phyloP scores from a whole-genome alignment of 2,888 invertebrate genomes.

The Neelides folsomi region DNA sequence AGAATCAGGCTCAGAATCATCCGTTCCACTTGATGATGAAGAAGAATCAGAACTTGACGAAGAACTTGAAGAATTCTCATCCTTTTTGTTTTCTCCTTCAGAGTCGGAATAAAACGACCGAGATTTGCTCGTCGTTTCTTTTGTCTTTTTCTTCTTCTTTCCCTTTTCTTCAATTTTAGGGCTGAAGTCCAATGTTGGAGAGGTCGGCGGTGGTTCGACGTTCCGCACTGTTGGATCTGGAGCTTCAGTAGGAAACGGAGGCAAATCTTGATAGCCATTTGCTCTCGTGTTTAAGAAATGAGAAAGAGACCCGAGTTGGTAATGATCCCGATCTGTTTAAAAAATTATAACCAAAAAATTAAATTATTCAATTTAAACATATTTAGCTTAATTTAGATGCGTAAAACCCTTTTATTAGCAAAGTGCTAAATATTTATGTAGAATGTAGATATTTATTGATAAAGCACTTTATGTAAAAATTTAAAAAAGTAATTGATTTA shows the following conservation, averaged over 20 bases:
- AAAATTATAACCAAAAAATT: background rate
- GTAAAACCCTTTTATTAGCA: too few species aligned
- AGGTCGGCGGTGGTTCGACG: constrained; percentile 44
- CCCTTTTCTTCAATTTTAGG: constrained; percentile 10
- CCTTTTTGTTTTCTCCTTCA: constrained; percentile 36
- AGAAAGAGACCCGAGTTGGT: constrained; percentile 86
- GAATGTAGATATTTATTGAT: background rate
- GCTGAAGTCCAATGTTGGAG: background rate
- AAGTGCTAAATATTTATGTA: background rate
- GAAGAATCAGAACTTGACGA: constrained; percentile 20
- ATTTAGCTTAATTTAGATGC: too few species aligned
- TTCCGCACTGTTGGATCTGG: constrained; percentile 66
- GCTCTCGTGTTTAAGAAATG: constrained; percentile 81
- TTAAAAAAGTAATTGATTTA: too few species aligned
- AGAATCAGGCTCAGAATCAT: constrained; percentile 14
- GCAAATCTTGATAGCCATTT: constrained; percentile 76
- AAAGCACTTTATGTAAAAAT: too few species aligned
- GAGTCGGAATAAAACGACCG: constrained; percentile 52
- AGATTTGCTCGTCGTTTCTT: constrained; percentile 37
- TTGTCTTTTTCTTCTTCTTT: constrained; percentile 39
- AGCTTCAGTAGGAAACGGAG: constrained; percentile 61
- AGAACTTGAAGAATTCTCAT: constrained; percentile 10
- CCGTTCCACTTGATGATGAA: constrained; percentile 22
- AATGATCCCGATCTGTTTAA: constrained; percentile 60
- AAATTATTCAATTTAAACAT: too few species aligned